Percentiles rank a stretch among this genome's conserved stretches.
phyloP scores from a whole-genome alignment of 2,113 vertebrate species.

The Carassius gibelio region DNA sequence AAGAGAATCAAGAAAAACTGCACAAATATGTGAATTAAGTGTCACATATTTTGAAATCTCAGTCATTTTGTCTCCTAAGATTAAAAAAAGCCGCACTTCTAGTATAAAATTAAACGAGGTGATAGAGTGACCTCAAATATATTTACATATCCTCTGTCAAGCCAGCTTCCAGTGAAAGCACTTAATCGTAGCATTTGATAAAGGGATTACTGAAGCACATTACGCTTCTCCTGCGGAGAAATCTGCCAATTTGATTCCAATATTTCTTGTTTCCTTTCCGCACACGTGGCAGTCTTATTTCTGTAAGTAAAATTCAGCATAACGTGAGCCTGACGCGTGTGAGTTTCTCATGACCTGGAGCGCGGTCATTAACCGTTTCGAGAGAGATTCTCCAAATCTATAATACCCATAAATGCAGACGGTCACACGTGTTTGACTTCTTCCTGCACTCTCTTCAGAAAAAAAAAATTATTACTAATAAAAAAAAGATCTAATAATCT shows the following conservation, averaged over 20 bases:
- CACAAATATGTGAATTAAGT: neutral
- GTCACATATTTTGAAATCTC: neutral
- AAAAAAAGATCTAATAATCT: neutral
- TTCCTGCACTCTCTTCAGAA: neutral
- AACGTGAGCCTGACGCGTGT: slow-evolving; percentile 72
- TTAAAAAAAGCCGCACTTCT: slow-evolving; percentile 67
- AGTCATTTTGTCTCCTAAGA: slow-evolving; percentile 68
- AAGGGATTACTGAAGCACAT: slow-evolving; percentile 78
- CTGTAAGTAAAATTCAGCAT: slow-evolving; percentile 76
- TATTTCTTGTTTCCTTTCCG: slow-evolving; percentile 82
- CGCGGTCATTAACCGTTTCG: slow-evolving; percentile 3
- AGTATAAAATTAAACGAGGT: slow-evolving; percentile 72
- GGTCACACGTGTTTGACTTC: neutral
- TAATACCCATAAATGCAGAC: slow-evolving; percentile 10
- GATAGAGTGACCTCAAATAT: slow-evolving; percentile 78
- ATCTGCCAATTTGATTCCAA: slow-evolving; percentile 78
- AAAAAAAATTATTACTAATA: neutral
- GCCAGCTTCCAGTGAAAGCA: slow-evolving; percentile 72
- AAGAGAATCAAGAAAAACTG: neutral
- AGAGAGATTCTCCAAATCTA: slow-evolving; percentile 10
- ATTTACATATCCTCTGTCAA: slow-evolving; percentile 58
- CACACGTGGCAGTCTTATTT: slow-evolving; percentile 75
- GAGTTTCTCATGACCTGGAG: neutral
- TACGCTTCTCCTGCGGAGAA: slow-evolving; percentile 71
- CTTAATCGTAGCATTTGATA: slow-evolving; percentile 77